phyloP scores from a whole-genome alignment of 1,140 invertebrate species.

The Belonocnema kinseyi region DNA sequence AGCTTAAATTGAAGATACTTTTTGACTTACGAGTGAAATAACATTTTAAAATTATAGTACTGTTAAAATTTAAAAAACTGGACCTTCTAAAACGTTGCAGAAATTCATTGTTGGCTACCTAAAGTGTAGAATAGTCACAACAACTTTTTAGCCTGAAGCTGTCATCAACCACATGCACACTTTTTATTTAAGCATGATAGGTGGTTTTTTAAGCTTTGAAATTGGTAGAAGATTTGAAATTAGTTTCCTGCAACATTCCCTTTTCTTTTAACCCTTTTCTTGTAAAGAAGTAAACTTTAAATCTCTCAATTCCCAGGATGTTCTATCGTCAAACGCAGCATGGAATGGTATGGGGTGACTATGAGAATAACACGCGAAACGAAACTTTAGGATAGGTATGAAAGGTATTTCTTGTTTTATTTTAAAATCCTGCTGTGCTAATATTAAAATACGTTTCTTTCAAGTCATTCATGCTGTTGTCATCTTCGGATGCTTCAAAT shows the following conservation, averaged over 20 bases:
- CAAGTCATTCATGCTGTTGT: too few species aligned
- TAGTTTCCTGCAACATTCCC: not conserved
- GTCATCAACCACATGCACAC: not conserved
- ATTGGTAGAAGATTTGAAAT: slow-evolving; percentile 11
- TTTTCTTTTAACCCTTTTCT: slow-evolving; percentile 11
- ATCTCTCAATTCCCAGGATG: not conserved
- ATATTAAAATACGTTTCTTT: too few species aligned
- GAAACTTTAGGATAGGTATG: not conserved
- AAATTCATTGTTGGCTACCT: too few species aligned
- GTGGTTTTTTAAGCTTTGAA: not conserved
- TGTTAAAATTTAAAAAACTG: too few species aligned
- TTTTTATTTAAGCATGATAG: not conserved
- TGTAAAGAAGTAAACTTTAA: slow-evolving; percentile 7
- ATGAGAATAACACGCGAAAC: not conserved
- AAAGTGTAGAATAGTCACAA: too few species aligned
- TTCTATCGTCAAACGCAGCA: not conserved
- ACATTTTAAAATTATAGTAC: too few species aligned
- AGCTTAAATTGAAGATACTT: too few species aligned
- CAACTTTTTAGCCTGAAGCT: not conserved
- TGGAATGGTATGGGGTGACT: not conserved
- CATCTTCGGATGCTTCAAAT: too few species aligned
- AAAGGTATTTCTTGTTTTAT: not conserved
- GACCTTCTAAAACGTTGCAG: too few species aligned
- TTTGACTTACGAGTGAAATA: too few species aligned
- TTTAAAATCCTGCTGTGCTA: too few species aligned